Percentiles rank a stretch among this genome's conserved stretches.
Evolutionary conservation across 64 coral and sea anemone species (phyloP).

Genomic region (Stichodactyla helianthus): DNA sequence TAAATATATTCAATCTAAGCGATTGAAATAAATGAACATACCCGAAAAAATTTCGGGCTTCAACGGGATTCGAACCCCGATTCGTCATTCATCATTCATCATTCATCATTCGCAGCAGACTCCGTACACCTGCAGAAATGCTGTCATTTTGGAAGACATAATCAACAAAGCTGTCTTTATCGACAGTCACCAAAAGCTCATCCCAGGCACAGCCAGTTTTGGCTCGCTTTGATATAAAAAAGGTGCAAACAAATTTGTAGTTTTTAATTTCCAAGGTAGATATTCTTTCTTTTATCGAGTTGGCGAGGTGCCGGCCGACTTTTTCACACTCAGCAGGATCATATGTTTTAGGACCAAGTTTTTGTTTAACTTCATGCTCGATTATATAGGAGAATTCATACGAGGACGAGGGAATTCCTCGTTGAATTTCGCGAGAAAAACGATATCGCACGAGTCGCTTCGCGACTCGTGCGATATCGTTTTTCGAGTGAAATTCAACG

Average conservation of each 20-base stretch:
- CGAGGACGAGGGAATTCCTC: no score
- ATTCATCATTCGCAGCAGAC: conserved; percentile 25
- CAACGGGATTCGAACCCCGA: no score
- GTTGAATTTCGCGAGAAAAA: no score
- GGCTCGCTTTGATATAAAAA: conserved; percentile 33
- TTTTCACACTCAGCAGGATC: conserved; percentile 21
- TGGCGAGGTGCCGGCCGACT: conserved; percentile 6
- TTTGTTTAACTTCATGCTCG: conserved; percentile 27
- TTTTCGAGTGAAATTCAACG: no score
- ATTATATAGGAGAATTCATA: no score
- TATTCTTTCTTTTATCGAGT: conserved; percentile 40
- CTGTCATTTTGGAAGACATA: conserved; percentile 57
- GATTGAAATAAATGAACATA: no score
- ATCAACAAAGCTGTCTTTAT: conserved; percentile 72
- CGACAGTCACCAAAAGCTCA: conserved; percentile 18
- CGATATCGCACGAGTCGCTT: no score
- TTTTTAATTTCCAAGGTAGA: conserved; percentile 29
- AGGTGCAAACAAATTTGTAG: conserved; percentile 59
- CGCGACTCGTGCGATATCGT: no score
- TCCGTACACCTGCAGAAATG: conserved; percentile 45
- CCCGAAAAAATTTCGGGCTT: no score
- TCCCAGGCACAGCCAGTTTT: conserved; percentile 66
- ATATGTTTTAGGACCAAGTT: conserved; percentile 34
- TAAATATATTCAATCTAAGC: no score
- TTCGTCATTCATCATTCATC: no score